Conservation (phyloP, 2,797 vertebrate species). For the Falco concolor region DNA sequence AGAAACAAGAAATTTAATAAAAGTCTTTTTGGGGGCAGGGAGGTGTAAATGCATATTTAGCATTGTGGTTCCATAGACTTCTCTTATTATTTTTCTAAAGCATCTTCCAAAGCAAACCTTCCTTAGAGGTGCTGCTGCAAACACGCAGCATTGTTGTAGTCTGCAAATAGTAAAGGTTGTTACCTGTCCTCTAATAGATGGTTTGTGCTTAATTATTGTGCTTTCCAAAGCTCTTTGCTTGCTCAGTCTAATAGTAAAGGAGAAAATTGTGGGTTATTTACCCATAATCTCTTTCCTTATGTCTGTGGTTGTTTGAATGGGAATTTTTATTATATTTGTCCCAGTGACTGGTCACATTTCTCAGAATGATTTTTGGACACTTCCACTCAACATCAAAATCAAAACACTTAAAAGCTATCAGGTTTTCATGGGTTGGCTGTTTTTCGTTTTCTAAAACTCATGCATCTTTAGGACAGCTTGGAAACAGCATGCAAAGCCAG, state of each 20-base stretch:
- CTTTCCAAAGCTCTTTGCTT: neutral
- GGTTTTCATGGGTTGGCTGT: neutral
- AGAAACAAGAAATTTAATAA: neutral
- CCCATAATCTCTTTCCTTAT: neutral
- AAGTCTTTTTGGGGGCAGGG: neutral
- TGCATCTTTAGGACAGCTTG: neutral
- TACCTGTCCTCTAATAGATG: neutral
- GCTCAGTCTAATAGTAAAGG: neutral
- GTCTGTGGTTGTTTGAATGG: neutral
- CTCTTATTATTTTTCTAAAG: neutral
- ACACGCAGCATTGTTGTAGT: neutral
- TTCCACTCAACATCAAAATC: neutral
- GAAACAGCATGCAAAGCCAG: neutral
- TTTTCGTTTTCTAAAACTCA: neutral
- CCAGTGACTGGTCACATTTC: slow-evolving; percentile 5
- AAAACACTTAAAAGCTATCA: neutral
- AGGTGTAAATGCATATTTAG: neutral
- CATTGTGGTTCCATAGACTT: neutral
- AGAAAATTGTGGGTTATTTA: neutral
- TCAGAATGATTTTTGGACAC: neutral
- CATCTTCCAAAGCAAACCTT: neutral
- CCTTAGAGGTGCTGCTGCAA: neutral
- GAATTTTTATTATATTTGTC: slow-evolving; percentile 6
- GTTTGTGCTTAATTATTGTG: neutral
- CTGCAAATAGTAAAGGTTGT: neutral